Evolutionary conservation across 2,888 invertebrate species (phyloP).

Genomic region (Dasysyrphus albostriatus): DNA sequence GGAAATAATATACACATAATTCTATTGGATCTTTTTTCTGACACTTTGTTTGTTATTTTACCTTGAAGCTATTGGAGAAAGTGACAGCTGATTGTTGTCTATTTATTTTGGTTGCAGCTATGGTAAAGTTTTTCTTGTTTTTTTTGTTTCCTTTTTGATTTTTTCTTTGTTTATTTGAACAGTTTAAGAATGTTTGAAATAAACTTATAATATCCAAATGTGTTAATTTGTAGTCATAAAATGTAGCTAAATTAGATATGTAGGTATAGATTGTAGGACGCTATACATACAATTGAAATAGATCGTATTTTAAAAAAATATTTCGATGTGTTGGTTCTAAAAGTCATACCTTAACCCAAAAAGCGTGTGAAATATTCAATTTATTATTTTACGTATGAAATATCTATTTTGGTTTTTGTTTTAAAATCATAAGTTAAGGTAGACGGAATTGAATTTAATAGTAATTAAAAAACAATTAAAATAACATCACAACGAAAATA

Average conservation of each 20-base stretch:
- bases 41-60: conserved; percentile 46
- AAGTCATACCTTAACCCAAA: no score
- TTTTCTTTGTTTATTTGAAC: conserved; percentile 49
- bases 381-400: no score
- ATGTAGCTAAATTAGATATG: neutral
- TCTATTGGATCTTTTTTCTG: neutral
- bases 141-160: neutral
- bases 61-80: conserved; percentile 56
- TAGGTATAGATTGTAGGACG: neutral
- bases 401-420: no score
- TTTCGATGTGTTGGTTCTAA: no score
- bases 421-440: no score
- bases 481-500: no score
- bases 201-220: conserved; percentile 52
- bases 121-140: conserved; percentile 33
- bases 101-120: conserved; percentile 64
- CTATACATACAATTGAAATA: neutral
- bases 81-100: conserved; percentile 64
- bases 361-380: no score
- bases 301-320: no score
- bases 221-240: conserved; percentile 53
- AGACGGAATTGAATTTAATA: no score
- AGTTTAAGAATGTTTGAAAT: conserved; percentile 63
- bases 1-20: neutral
- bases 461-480: no score